Evolutionary conservation across 2,888 invertebrate species (phyloP).

Genomic region (Acleris holmiana): DNA sequence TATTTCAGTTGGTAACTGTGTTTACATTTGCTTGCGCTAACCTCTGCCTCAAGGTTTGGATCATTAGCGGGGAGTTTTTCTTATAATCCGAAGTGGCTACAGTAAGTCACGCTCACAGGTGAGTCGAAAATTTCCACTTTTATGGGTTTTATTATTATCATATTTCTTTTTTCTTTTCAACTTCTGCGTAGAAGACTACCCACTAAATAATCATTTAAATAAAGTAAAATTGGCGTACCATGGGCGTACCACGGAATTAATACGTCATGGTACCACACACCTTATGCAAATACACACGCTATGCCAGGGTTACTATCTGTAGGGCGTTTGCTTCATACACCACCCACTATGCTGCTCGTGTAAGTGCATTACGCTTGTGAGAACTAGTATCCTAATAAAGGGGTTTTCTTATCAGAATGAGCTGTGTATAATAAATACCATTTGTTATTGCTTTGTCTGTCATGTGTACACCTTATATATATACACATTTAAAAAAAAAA

Average conservation of each 20-base stretch:
- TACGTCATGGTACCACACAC: neutral
- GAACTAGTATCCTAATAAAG: neutral
- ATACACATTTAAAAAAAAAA: too few relatives aligned
- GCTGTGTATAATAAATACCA: neutral
- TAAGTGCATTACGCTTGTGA: neutral
- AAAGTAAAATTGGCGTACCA: too few relatives aligned
- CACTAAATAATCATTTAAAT: neutral
- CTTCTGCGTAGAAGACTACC: neutral
- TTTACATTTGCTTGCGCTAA: too few relatives aligned
- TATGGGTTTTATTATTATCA: too few relatives aligned
- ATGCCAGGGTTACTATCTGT: neutral
- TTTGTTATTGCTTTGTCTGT: neutral
- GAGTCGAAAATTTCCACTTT: constrained; percentile 1
- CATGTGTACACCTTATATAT: too few relatives aligned
- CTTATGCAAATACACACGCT: neutral
- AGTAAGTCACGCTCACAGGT: constrained; percentile 3
- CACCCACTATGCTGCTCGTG: neutral
- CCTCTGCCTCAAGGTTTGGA: too few relatives aligned
- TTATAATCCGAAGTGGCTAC: neutral
- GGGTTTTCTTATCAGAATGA: neutral
- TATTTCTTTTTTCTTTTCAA: neutral
- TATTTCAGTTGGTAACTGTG: too few relatives aligned
- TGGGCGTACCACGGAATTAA: neutral
- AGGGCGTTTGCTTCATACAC: neutral
- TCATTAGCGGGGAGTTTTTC: too few relatives aligned